Base-by-base conservation (phyloP, 2,797 vertebrate genomes). In the Parotocinclus haroldoi region DNA sequence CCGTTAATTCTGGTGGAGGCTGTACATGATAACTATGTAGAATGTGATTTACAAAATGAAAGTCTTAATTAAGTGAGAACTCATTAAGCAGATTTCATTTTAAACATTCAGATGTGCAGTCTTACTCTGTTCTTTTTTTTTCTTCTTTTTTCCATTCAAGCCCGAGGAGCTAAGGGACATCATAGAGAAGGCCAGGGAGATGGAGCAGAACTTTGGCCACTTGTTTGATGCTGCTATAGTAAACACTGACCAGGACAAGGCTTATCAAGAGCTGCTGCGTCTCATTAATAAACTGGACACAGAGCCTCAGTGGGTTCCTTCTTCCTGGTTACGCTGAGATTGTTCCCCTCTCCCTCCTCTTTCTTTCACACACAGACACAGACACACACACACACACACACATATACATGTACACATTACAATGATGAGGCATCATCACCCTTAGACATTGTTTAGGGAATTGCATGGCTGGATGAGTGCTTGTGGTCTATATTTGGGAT, bases 281-380 rank as follows among this genome's bases (percentile, higher is more conserved):
- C 87, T 98, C 82, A 96, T 99, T 85, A 96, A 98, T 86, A 99
- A 96, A 86, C 93, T 98, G 66, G 96, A 99, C 85, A 98, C 96
- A 13, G 96, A 98, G 72, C 96, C 96, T 19, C 96, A 99, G 87
- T 99, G 96, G 96, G 96, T 98, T 53, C 95, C 96, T 13, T 93
- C 92, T 55, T 94, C 94, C 62, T 99, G 96, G 96, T 86, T 98
- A 61, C 93, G 94, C 84, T 98, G 82, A 88, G 14, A 46, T 40
- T 9, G n/a, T n/a, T 39, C 10, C 8, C 27, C 1, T 44, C 2
- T 12, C 2, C 7, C 10, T 44, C 42, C 12, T 44, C 42, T 10
- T 44, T 4, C 42, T 10, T 36, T 45, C 42, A 45, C 0, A 37
- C 37, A 66, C 64, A 60, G 52, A 36, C 63, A 49, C 49, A 1